Base-by-base conservation (phyloP, 2,888 invertebrate species). In the Eurytoma californica region DNA sequence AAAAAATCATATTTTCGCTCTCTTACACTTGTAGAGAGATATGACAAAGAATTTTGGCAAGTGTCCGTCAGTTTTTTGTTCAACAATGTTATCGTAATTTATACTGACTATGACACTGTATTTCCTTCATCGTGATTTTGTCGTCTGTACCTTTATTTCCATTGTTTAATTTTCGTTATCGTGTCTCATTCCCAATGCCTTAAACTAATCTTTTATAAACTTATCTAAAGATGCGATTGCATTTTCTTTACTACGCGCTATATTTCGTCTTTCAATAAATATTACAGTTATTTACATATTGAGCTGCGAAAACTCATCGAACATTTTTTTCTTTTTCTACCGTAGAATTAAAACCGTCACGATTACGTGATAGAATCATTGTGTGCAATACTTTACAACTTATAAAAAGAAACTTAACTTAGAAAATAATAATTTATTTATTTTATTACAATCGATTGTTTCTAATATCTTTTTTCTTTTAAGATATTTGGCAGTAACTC, bases 271-370 rank as follows among this genome's bases (percentile, higher is more conserved):
- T 85, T 87, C 83, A 88, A 90, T 90, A 90, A 89, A 90, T 89
- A 89, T 90, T 90, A 90, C 90, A 90, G 87, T 83, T 90, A 90
- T 90, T 84, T 90, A 90, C 90, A 90, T 69, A 81, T 83, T 80
- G 75, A 72, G 63, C 20, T 61, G 79, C 77, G 76, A 67, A 74
- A 67, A 82, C 77, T 75, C 72, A 66, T 77, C 74, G 49, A 72
- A 55, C 58, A 20, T 49, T 14, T 47, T 49, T 60, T 47, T 28
- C 20, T 49, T 16, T 51, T n/a, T 30, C 2, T 28, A 30, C 63
- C 63, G 60, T 63, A 53, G 28, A 28, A 24, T 14, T 39, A 39
- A 39, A 39, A 39, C 39, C 7, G 39, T 7, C 39, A 39, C 39
- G 39, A 39, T 9, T 39, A 39, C 9, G 39, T 9, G 7, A 9